These are phyloP conservation scores for Argentina silus DNA, from an alignment of 2,797 vertebrate genomes.

Conservation along the genomic window DNA sequence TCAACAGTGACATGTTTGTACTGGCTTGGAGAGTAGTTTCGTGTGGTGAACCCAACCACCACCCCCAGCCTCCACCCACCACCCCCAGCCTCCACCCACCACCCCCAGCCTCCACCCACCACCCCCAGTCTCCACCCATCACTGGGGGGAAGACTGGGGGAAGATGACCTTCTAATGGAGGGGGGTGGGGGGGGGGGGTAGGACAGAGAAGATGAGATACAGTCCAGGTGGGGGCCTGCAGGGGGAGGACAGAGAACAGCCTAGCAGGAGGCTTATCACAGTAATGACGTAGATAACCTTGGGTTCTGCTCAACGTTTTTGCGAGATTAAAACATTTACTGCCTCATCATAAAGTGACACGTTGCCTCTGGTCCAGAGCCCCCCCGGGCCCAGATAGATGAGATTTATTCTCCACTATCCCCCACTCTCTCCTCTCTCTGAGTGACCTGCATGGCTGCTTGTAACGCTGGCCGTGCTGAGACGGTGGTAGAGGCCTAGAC, in stretches of 20 bases:
- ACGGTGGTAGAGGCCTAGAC: too few species aligned
- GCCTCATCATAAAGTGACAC: background rate
- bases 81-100: too few species aligned
- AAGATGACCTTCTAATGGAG: too few species aligned
- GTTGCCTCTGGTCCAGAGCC: background rate
- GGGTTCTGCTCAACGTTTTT: background rate
- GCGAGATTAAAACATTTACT: background rate
- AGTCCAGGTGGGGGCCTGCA: background rate
- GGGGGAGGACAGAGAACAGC: background rate
- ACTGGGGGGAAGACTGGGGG: too few species aligned
- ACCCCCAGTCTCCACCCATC: too few species aligned
- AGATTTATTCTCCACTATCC: background rate
- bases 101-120: too few species aligned
- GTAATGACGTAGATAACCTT: background rate
- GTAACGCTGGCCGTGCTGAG: background rate
- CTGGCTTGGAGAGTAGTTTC: too few species aligned
- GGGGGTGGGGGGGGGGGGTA: too few species aligned
- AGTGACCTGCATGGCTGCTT: background rate
- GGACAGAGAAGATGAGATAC: constrained; percentile 1
- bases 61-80: too few species aligned
- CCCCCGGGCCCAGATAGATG: background rate
- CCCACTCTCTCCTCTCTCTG: background rate
- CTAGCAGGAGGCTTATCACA: background rate
- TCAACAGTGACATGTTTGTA: background rate
- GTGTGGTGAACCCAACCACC: too few species aligned